Evolutionary conservation across 2,888 invertebrate genomes (phyloP), one percentile per base, ranked within the genome.

Genomic region (Melieria picta): DNA sequence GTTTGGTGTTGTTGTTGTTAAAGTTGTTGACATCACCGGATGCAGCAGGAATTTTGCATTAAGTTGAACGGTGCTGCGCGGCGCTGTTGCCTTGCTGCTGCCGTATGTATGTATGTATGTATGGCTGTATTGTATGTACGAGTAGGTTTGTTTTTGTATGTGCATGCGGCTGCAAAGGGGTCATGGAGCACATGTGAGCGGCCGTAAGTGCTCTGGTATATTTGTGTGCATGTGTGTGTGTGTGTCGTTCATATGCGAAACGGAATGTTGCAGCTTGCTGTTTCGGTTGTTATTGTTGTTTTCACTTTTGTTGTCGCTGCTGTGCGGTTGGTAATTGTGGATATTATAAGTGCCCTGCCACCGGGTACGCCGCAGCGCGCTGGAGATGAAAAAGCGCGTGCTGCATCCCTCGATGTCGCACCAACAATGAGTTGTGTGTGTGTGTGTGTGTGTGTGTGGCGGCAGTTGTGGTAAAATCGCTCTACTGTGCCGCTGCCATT

Each of bases 41-140:
- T 70, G 83, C 80, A 80, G 81, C 80, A 80, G 80, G 81, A 81
- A 82, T 82, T 82, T 80, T 77, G 81, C 80, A 82, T 82, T 83
- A 83, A 83, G 83, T 80, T 65, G 72, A 72, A 63, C 47, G 69
- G 63, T 57, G 16, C 58, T 30, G 50, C 56, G 46, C 62, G 7
- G 30, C 46, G 30, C 52, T 67, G 60, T 30, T 10, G 67, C 64
- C 52, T 42, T n/a, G 43, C 52, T 47, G n/a, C 48, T 63, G 11
- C 11, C 9, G 63, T 9, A 30, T n/a, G 30, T 65, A 7, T 13
- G 65, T 43, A 42, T 7, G 5, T 10, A 46, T 16, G 56, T 57
- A 7, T 65, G 55, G 47, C 4, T 66, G 50, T 16, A 45, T 30
- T 3, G 9, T n/a, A n/a, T n/a, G 43, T n/a, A 30, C 42, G 7